Conservation (phyloP, 1,140 invertebrate species). For the Drosophila lacertosa region DNA sequence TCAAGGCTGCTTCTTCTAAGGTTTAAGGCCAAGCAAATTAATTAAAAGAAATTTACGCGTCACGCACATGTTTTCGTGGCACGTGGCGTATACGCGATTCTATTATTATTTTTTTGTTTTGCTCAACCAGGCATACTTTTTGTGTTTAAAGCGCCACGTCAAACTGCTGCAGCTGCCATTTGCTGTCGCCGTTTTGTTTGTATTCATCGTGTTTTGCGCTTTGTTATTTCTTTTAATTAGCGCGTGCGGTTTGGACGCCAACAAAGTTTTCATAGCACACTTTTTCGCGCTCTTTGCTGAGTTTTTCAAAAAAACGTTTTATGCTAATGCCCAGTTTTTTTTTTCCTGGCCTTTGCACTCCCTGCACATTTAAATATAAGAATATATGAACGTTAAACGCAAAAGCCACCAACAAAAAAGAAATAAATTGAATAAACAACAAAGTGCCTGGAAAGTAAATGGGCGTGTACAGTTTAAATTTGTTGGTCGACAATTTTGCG, state of each 20-base stretch:
- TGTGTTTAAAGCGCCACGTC: constrained; percentile 28
- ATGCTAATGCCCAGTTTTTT: constrained; percentile 57
- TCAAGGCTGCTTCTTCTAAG: constrained; percentile 30
- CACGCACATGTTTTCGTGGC: constrained; percentile 54
- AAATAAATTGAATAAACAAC: constrained; percentile 55
- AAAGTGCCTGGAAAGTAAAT: constrained; percentile 54
- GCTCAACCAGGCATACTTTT: constrained; percentile 19
- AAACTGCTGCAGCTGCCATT: constrained; percentile 19
- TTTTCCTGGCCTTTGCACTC: constrained; percentile 9
- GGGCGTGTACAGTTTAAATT: constrained; percentile 61
- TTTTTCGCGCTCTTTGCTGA: constrained; percentile 41
- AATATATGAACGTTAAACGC: constrained; percentile 58
- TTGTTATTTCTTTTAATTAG: constrained; percentile 76
- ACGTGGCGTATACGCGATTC: constrained; percentile 65
- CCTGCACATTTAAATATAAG: constrained; percentile 42
- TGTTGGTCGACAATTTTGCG: constrained; percentile 65
- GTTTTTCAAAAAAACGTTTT: constrained; percentile 51
- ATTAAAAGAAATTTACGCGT: constrained; percentile 74
- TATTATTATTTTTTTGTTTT: constrained; percentile 15
- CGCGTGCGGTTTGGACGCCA: constrained; percentile 54
- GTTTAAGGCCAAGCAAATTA: constrained; percentile 73
- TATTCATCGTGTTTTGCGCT: constrained; percentile 39
- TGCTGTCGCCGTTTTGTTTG: constrained; percentile 10
- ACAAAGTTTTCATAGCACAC: constrained; percentile 46
- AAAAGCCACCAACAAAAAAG: constrained; percentile 20